These are phyloP conservation scores for Poeciliopsis prolifica DNA, from an alignment of 2,113 vertebrate genomes.

Conservation along the genomic window DNA sequence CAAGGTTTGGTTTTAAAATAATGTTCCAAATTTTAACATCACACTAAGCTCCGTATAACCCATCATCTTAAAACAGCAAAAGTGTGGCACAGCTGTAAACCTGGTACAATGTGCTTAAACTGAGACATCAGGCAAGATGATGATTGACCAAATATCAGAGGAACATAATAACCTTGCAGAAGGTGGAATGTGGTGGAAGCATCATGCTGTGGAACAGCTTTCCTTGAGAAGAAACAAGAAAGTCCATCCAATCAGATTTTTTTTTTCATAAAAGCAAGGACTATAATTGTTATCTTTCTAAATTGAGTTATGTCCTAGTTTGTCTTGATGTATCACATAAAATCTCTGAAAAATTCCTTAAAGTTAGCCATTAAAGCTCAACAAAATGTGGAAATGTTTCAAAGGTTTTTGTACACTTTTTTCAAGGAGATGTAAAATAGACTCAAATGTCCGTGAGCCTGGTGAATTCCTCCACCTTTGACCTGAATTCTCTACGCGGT, in stretches of 20 bases:
- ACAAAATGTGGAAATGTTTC: background rate
- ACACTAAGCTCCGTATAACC: background rate
- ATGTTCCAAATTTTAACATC: background rate
- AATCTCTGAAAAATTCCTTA: background rate
- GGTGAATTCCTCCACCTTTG: conserved; percentile 75
- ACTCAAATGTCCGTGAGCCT: conserved; percentile 31
- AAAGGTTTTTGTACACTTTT: background rate
- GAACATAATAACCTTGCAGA: background rate
- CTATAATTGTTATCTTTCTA: too few relatives aligned
- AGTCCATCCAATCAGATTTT: too few relatives aligned
- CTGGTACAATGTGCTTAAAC: background rate
- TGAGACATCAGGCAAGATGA: background rate
- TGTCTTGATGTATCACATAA: background rate
- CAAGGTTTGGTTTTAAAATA: background rate
- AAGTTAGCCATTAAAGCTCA: background rate
- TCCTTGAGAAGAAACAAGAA: background rate
- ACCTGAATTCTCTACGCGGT: conserved; percentile 75
- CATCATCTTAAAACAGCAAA: background rate
- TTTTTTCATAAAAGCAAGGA: too few relatives aligned
- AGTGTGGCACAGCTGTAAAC: background rate
- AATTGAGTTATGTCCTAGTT: background rate
- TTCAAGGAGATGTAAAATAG: conserved; percentile 3
- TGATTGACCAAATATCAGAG: background rate
- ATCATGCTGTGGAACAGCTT: background rate
- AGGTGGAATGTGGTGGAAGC: background rate